Conservation (phyloP, 2,888 invertebrate species). For the Hoplodrina ambigua region DNA sequence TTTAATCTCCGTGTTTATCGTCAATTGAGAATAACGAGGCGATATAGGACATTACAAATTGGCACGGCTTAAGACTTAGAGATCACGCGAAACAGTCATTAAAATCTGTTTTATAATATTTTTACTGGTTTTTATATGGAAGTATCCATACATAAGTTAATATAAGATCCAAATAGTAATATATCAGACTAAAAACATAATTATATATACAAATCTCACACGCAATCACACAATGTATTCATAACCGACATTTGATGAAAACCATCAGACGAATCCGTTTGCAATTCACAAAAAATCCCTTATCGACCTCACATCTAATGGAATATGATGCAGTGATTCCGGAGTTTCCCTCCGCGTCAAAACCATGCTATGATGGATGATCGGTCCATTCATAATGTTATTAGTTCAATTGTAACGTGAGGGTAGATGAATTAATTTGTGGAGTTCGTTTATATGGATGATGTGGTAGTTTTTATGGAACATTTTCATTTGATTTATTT, state of each 20-base stretch:
- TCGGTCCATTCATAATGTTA: constrained; percentile 72
- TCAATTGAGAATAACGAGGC: neutral
- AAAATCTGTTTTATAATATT: neutral
- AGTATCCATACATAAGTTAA: neutral
- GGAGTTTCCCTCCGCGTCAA: constrained; percentile 62
- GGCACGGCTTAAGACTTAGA: too few relatives aligned
- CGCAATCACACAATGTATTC: constrained; percentile 6
- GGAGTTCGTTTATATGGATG: constrained; percentile 47
- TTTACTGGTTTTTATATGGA: neutral
- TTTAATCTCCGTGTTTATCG: too few relatives aligned
- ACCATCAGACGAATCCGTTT: constrained; percentile 27
- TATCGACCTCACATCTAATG: constrained; percentile 60
- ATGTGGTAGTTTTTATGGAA: constrained; percentile 36
- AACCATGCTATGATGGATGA: constrained; percentile 70
- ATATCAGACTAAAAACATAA: neutral
- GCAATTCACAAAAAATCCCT: constrained; percentile 35
- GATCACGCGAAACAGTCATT: too few relatives aligned
- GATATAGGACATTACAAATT: neutral
- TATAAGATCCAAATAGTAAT: neutral
- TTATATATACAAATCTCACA: neutral
- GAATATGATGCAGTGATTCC: constrained; percentile 75
- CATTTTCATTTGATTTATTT: constrained; percentile 28
- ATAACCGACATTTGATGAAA: constrained; percentile 14
- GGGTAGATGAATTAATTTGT: constrained; percentile 63
- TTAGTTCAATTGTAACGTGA: constrained; percentile 68